Evolutionary conservation across 2,888 invertebrate species (phyloP), one percentile per base, ranked within the genome.

Genomic region (Axea sp.): DNA sequence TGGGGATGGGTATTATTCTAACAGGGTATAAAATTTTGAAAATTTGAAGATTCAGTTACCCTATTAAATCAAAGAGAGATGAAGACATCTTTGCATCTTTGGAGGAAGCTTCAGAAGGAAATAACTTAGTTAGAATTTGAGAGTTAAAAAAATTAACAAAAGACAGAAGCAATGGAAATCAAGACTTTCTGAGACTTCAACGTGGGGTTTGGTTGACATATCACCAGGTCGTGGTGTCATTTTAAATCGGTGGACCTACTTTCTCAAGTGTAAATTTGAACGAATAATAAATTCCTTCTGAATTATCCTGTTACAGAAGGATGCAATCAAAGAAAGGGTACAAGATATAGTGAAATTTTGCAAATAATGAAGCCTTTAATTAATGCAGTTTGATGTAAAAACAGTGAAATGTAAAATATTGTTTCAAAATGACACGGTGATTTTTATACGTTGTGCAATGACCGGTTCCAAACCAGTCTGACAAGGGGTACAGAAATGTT

Each of bases 311-410:
- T 47, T 17, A 77, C 68, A 7, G 45, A 62, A 30, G 78, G 81
- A 3, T 80, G 45, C 45, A 37, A 31, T 47, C 78, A 81, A 60
- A 33, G 41, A 12, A 7, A 53, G 69, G 80, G 80, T 14, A 15
- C 77, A 11, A 79, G 41, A 73, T 83, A 76, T 80, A 76, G 7
- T 77, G 76, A 59, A 76, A 78, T 59, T 77, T 81, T 31, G 69
- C 76, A 7, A 11, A 22, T 0, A 51, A 71, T n/a, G n/a, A 9
- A 45, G 43, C 11, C 39, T 73, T 1, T 45, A 72, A 12, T 14
- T 77, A 6, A 12, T 12, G 0, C 73, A 77, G 51, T 73, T 76
- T 24, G 72, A 76, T 33, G 51, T 77, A 0, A 59, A 69, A 14
- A 67, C 73, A 2, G 76, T 19, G 2, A 17, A 45, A 0, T 75